phyloP scores from a whole-genome alignment of 2,888 invertebrate genomes.

The Mimumesa dahlbomi region DNA sequence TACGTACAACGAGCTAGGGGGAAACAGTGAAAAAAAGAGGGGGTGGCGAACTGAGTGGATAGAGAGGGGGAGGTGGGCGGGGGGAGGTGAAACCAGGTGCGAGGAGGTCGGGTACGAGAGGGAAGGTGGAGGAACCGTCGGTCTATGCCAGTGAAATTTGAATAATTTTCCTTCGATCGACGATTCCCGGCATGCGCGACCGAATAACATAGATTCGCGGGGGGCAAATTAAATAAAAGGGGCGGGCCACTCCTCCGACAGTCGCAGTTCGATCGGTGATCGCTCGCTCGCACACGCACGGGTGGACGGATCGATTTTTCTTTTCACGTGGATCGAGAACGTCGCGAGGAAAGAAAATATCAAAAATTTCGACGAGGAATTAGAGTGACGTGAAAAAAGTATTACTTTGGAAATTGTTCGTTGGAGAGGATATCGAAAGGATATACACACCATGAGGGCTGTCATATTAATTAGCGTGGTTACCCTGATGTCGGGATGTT shows the following conservation, averaged over 20 bases:
- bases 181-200: constrained; percentile 79
- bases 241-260: constrained; percentile 79
- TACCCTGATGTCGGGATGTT: constrained; percentile 82
- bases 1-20: too few species aligned
- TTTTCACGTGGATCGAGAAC: constrained; percentile 22
- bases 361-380: neutral
- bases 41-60: constrained; percentile 6
- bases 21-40: neutral
- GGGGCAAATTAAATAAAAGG: constrained; percentile 80
- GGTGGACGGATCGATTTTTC: constrained; percentile 63
- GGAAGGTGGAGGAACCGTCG: constrained; percentile 33
- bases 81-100: too few species aligned
- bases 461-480: constrained; percentile 63
- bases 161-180: constrained; percentile 79
- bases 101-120: constrained; percentile 11
- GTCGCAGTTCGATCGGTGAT: constrained; percentile 80
- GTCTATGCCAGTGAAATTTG: constrained; percentile 78
- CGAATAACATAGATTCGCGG: constrained; percentile 79
- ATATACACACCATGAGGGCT: constrained; percentile 29
- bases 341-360: constrained; percentile 2
- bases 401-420: too few species aligned
- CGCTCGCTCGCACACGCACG: constrained; percentile 69
- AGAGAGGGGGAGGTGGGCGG: too few species aligned
- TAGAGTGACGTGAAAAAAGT: neutral
- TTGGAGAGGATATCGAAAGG: neutral